Base-by-base conservation (phyloP, 2,888 invertebrate species). In the Hirudinaria manillensis region DNA sequence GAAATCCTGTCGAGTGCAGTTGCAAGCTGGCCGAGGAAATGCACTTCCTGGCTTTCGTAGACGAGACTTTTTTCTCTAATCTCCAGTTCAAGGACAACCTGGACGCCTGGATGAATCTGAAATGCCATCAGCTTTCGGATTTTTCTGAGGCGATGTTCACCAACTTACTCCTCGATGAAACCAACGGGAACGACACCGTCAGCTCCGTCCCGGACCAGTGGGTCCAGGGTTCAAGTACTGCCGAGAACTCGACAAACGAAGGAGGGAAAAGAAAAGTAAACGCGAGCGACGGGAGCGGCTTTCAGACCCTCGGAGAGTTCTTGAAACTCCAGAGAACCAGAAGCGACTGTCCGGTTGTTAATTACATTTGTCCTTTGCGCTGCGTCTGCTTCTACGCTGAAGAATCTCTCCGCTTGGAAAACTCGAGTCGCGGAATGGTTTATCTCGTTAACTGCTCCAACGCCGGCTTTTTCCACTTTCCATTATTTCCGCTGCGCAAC, bases 21-120 rank as follows among this genome's bases (percentile, higher is more conserved):
- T 73, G 73, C 55, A 53, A 27, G 10, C 21, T 73, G 21, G 56
- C n/a, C 4, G 56, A 73, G 56, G 32, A 73, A 36, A 36, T 73
- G 38, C 24, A 56, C 34, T 73, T 53, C 34, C 61, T 73, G 36
- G 34, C n/a, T 34, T 73, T 73, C 55, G 34, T 73, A 19, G 73
- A 73, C 32, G 65, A 73, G 4, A 55, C 36, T 36, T 73, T 53
- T 27, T 73, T 73, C 38, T 56, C 56, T 65, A 55, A 55, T 0
- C 3, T 10, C 3, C 61, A 65, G 10, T 73, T 73, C 34, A 36
- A 56, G 38, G 27, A 21, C 36, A 73, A 73, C 65, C 19, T 73
- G 34, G 19, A 36, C 19, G 36, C 3, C 2, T 73, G 73, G 73
- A 16, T 36, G 34, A 24, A n/a, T 2, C 21, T 34, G 7, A 36